These are phyloP conservation scores for Ariopsis seemanni DNA, from an alignment of 2,113 vertebrate species.

Conservation along the genomic window DNA sequence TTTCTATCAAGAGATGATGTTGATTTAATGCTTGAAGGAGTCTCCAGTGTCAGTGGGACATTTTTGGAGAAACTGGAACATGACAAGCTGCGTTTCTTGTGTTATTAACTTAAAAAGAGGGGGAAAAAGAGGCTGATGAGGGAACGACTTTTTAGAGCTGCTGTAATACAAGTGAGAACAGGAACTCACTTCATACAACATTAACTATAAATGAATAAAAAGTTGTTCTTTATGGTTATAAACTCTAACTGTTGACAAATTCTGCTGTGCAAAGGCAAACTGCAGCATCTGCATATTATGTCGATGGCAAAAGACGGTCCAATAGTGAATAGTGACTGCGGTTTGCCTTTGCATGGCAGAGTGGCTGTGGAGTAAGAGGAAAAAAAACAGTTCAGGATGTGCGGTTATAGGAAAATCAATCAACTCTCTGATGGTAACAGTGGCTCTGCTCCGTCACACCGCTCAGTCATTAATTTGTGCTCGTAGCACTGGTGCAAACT, in stretches of 20 bases:
- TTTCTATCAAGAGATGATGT: no score
- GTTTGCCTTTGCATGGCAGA: no score
- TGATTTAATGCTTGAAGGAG: no score
- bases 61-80: no score
- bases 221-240: not conserved
- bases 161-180: not conserved
- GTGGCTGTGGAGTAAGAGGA: not conserved
- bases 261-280: no score
- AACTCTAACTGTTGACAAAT: not conserved
- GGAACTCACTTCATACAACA: not conserved
- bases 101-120: not conserved
- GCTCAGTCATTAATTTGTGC: no score
- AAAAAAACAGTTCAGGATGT: not conserved
- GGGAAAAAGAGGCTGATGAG: not conserved
- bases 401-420: not conserved
- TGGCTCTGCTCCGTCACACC: not conserved
- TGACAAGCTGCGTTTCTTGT: no score
- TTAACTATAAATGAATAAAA: not conserved
- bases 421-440: no score
- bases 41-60: not conserved
- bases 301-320: no score
- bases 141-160: not conserved
- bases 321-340: no score
- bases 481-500: no score
- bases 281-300: no score